These are phyloP conservation scores for Kryptopterus vitreolus DNA, from an alignment of 2,797 vertebrate species.

Conservation along the genomic window DNA sequence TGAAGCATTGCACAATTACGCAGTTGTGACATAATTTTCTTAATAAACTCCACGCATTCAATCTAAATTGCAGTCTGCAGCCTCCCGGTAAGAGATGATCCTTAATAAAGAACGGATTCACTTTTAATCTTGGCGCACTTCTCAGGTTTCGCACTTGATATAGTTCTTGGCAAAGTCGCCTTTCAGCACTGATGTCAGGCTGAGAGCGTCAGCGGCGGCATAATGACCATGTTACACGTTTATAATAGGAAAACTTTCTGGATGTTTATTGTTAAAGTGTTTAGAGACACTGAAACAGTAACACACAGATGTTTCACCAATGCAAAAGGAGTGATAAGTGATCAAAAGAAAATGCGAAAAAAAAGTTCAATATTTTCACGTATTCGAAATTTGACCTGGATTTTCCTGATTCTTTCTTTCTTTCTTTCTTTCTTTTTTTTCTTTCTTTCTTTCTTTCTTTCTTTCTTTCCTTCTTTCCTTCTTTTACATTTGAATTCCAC, in stretches of 20 bases:
- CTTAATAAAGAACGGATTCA: constrained; percentile 82
- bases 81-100: constrained; percentile 77
- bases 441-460: background rate
- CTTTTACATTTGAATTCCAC: too few relatives aligned
- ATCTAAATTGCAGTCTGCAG: constrained; percentile 74
- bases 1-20: constrained; percentile 64
- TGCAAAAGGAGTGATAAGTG: background rate
- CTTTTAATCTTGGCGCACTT: constrained; percentile 76
- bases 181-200: constrained; percentile 74
- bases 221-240: constrained; percentile 50
- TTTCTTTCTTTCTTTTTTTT: constrained; percentile 13
- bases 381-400: background rate
- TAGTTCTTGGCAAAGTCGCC: constrained; percentile 74
- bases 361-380: background rate
- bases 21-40: constrained; percentile 67
- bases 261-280: constrained; percentile 1
- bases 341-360: background rate
- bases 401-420: background rate
- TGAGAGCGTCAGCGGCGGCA: constrained; percentile 65
- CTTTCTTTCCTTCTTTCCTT: too few relatives aligned
- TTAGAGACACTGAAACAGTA: background rate
- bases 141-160: constrained; percentile 79
- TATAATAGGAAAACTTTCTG: background rate
- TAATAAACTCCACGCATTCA: constrained; percentile 70
- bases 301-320: background rate